Conservation (phyloP, 2,888 invertebrate genomes). For the Caenorhabditis macrosperma region DNA sequence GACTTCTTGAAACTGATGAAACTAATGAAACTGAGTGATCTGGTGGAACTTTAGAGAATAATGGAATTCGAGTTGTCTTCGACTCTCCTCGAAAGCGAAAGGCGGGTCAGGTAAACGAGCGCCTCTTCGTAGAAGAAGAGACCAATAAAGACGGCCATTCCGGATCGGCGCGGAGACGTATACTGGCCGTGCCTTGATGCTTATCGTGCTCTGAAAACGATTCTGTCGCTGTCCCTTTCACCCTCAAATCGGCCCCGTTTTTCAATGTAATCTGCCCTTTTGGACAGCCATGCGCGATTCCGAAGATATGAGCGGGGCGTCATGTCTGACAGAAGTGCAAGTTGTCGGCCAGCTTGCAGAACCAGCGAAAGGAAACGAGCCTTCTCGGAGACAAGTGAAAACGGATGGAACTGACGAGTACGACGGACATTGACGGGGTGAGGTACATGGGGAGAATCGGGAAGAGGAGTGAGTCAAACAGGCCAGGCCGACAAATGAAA, state of each 20-base stretch:
- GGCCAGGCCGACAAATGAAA: slow-evolving; percentile 18
- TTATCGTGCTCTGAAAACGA: slow-evolving; percentile 55
- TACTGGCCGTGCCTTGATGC: slow-evolving; percentile 47
- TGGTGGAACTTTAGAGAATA: no score
- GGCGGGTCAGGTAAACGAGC: slow-evolving; percentile 42
- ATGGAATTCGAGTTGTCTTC: no score
- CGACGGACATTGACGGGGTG: slow-evolving; percentile 11
- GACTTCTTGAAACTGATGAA: no score
- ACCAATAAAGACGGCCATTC: slow-evolving; percentile 43
- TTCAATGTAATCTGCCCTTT: slow-evolving; percentile 51
- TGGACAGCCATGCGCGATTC: slow-evolving; percentile 26
- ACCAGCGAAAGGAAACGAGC: slow-evolving; percentile 3
- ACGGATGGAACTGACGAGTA: slow-evolving; percentile 43
- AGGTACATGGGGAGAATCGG: slow-evolving; percentile 21
- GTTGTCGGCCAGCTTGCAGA: slow-evolving; percentile 13
- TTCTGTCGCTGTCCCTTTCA: slow-evolving; percentile 47
- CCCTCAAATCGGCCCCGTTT: slow-evolving; percentile 50
- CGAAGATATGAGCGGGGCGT: slow-evolving; percentile 27
- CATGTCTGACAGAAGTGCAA: slow-evolving; percentile 53
- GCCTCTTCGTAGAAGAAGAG: slow-evolving; percentile 33
- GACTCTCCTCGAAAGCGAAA: slow-evolving; percentile 14
- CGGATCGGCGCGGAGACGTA: slow-evolving; percentile 35
- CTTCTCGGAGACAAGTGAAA: slow-evolving; percentile 14
- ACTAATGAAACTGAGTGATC: no score
- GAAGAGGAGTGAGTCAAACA: slow-evolving; percentile 6